Base-by-base conservation (phyloP, 37 sponge, comb jelly and placozoan genomes). In the Cladorhizidae sp. region DNA sequence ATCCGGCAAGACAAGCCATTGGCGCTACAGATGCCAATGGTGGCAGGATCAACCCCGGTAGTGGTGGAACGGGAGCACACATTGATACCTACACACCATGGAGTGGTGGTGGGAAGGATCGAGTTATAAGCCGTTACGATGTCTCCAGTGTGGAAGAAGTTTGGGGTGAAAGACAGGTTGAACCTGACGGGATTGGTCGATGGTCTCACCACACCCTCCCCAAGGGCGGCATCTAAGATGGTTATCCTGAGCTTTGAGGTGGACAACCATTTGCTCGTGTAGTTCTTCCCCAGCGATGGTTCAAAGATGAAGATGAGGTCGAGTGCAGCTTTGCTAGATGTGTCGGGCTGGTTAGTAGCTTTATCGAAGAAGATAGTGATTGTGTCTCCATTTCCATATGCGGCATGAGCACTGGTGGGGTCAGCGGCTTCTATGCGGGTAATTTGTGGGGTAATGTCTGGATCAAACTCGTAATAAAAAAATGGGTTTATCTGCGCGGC, bases 31-130 rank as follows among this genome's bases (percentile, higher is more conserved):
- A 96, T 83, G 41, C 96, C 96, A 61, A 92, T 71, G 18, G 89
- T 74, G 0, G 33, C 50, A 22, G 84, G 40, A 20, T 40, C n/a
- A 23, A 38, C 22, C 1, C 75, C 52, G 18, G 42, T 57, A 0
- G 42, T 29, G 38, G 64, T 42, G 7, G 18, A 8, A 8, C 9
- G 40, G 3, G 87, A 75, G 70, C 95, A 95, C 50, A 95, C 95
- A 67, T 88, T 91, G 50, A 85, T 67, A 23, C 96, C 96, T 33
- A 96, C 77, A 77, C 96, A 96, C 67, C 81, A 82, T 15, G 89
- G 92, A 20, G 70, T 81, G 0, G 61, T 73, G 0, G 82, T 75
- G 0, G 96, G 90, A 0, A 88, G 18, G 6, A 61, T 41, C 15
- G 78, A 35, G 56, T 81, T 75, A 29, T 64, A 62, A n/a, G 70